Base-by-base conservation (phyloP, 2,113 vertebrate genomes). In the Gymnorhina tibicen region DNA sequence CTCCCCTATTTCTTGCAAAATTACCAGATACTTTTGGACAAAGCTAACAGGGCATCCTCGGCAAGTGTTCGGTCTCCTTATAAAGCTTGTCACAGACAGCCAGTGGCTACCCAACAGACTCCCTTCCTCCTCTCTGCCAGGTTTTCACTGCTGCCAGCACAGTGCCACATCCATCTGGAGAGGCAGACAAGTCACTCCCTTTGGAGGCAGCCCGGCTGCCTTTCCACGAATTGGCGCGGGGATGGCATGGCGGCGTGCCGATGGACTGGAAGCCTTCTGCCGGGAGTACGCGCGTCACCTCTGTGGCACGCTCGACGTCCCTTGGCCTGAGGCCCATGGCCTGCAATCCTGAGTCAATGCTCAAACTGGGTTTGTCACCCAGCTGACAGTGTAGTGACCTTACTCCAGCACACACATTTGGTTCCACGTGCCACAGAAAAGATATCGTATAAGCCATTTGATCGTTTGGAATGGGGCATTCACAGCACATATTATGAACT, bases 311-410 rank as follows among this genome's bases (percentile, higher is more conserved):
- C 94, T 96, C n/a, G 32, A 62, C 62, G 73, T 88, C 94, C 89
- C 78, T 81, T 97, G 94, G 97, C 91, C 69, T 7, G 1, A 58
- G 62, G 94, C 94, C 95, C 90, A 39, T 11, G 77, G 84, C 63
- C 94, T 92, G 73, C 95, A 97, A 78, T 93, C 82, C 84, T 10
- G 4, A 97, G 89, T 94, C 93, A 97, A 22, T 68, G 95, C 91
- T 90, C 87, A 55, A 59, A 28, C 63, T 44, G 83, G 49, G 90
- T 76, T 89, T 96, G 97, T 94, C 93, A 86, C 84, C 91, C 95
- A 95, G 96, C 96, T 93, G 91, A 93, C 87, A 93, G 91, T 56
- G 74, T 84, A 64, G 92, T 97, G 95, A 96, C 89, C 85, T 97
- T 96, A 95, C 91, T 75, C 58, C 32, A 13, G 88, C 90, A 69